A percentile compares a stretch with the other conserved stretches of the same genome.
phyloP scores from a whole-genome alignment of 2,888 invertebrate species.

The Eupithecia subfuscata region DNA sequence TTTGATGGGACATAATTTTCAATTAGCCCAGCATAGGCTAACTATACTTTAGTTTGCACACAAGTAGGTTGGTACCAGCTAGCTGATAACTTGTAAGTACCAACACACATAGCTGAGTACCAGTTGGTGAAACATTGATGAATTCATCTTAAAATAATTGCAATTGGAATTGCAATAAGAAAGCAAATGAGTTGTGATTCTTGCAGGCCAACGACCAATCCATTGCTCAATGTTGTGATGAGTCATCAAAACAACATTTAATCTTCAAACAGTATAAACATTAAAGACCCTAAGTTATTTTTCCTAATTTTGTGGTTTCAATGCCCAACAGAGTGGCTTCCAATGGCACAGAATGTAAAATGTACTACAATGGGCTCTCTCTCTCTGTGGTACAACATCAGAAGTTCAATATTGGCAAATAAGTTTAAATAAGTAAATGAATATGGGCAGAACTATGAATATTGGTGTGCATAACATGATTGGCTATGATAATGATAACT shows the following conservation, averaged over 20 bases:
- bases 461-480: not conserved
- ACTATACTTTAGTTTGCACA: not conserved
- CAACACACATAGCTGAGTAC: not conserved
- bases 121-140: not conserved
- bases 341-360: not conserved
- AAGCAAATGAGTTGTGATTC: not conserved
- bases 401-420: not conserved
- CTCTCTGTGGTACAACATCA: not conserved
- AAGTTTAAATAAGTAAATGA: not conserved
- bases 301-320: not conserved
- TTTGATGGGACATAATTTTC: not conserved
- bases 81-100: not conserved
- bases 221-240: constrained; percentile 7
- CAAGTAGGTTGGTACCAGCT: not conserved
- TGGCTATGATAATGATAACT: not conserved
- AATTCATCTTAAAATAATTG: not conserved
- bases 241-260: not conserved
- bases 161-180: not conserved
- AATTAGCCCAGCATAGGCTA: not conserved
- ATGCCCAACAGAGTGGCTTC: not conserved
- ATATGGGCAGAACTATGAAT: not conserved
- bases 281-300: too few relatives aligned
- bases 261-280: not conserved
- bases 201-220: not conserved
- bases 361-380: not conserved